Conservation (phyloP, 2,113 vertebrate species). For the Leiothrix lutea region DNA sequence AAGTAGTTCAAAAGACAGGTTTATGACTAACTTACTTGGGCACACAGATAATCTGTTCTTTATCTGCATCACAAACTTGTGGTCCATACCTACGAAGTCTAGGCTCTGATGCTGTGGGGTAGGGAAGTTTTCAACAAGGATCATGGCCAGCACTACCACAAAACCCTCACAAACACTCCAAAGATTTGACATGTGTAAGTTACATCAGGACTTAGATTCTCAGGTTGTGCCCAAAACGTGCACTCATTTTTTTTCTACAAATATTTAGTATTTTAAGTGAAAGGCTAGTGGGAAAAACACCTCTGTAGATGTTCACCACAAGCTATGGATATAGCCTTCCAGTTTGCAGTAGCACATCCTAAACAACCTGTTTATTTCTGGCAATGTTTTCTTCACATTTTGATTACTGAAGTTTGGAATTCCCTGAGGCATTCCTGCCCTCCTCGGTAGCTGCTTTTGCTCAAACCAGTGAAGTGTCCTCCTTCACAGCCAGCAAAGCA, state of each 20-base stretch:
- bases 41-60: background rate
- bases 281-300: background rate
- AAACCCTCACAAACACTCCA: background rate
- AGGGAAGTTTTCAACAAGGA: background rate
- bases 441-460: background rate
- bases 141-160: background rate
- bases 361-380: background rate
- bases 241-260: background rate
- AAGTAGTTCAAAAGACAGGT: background rate
- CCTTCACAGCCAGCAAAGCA: background rate
- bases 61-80: background rate
- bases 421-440: background rate
- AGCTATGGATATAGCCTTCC: accelerated
- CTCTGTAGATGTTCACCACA: background rate
- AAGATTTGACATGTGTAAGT: background rate
- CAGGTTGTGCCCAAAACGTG: accelerated
- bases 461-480: background rate
- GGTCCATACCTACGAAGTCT: accelerated
- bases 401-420: background rate
- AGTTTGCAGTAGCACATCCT: background rate
- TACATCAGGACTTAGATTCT: background rate
- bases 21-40: too few relatives aligned
- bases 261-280: background rate
- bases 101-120: accelerated
- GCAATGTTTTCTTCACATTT: background rate